Conservation (phyloP, 2,888 invertebrate genomes). For the Linyphia triangularis region DNA sequence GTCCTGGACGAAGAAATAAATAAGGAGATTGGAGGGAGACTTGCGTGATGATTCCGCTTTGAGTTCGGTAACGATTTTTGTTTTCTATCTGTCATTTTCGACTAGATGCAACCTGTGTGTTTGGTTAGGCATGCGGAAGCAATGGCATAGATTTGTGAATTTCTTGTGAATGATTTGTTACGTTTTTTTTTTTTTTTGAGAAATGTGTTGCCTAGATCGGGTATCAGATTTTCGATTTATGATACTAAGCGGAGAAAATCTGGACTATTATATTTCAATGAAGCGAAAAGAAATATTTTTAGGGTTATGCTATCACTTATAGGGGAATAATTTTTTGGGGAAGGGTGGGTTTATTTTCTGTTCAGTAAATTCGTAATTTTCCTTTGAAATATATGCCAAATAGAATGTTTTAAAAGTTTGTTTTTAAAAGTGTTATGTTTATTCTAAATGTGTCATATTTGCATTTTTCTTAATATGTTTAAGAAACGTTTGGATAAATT, state of each 20-base stretch:
- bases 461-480: no score
- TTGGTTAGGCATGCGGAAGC: background rate
- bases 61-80: background rate
- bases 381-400: no score
- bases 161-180: no score
- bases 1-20: slow-evolving; percentile 30
- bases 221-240: background rate
- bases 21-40: slow-evolving; percentile 9
- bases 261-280: background rate
- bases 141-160: background rate
- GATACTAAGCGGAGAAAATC: background rate
- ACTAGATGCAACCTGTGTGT: background rate
- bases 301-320: no score
- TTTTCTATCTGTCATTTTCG: background rate
- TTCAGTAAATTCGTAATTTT: no score
- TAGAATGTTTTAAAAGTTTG: no score
- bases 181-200: background rate
- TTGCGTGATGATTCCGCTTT: background rate
- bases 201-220: background rate
- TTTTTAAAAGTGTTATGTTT: no score
- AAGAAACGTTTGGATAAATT: no score
- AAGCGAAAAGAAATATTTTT: background rate
- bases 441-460: no score
- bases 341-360: no score
- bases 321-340: no score